Percentiles rank a stretch among this genome's conserved stretches.
phyloP scores from a whole-genome alignment of 1,140 invertebrate genomes.

The Melanaphis sacchari region DNA sequence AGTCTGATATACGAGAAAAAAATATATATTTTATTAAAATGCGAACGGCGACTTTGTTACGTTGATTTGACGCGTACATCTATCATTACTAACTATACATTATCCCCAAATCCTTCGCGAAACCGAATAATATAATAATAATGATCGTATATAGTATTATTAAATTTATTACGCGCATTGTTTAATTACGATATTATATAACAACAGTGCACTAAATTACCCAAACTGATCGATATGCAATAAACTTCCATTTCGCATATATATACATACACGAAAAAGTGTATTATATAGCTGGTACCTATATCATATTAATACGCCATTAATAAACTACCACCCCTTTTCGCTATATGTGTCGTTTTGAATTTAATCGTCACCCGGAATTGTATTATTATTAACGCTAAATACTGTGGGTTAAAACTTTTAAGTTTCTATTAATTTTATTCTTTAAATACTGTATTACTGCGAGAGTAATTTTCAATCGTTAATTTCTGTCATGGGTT shows the following conservation, averaged over 20 bases:
- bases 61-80: neutral
- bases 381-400: neutral
- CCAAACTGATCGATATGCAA: neutral
- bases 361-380: neutral
- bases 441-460: neutral
- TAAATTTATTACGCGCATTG: neutral
- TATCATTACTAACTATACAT: neutral
- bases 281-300: neutral
- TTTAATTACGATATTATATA: neutral
- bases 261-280: neutral
- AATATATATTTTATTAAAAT: neutral
- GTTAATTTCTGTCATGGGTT: neutral
- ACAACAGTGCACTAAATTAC: neutral
- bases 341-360: neutral
- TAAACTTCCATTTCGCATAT: neutral
- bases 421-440: neutral
- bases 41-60: neutral
- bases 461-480: neutral
- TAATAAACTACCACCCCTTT: slow-evolving; percentile 10
- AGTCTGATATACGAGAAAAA: neutral
- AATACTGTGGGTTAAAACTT: neutral
- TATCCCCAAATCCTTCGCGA: neutral
- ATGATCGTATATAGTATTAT: neutral
- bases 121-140: neutral
- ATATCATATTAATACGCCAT: neutral